These are phyloP conservation scores for Naja naja DNA, from an alignment of 2,113 vertebrate genomes.

Conservation along the genomic window DNA sequence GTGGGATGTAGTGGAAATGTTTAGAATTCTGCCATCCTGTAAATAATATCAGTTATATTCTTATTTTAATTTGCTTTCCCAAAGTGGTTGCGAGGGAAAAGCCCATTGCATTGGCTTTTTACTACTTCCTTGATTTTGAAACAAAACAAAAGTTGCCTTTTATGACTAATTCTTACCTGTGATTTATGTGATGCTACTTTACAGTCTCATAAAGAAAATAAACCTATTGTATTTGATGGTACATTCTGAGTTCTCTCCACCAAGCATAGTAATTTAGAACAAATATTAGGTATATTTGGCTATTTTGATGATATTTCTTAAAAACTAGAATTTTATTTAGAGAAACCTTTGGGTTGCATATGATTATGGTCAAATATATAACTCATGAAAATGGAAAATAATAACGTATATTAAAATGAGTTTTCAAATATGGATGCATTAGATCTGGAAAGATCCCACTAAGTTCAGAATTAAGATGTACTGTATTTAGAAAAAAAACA, in stretches of 20 bases:
- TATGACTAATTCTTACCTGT: background rate
- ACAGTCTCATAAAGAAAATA: slow-evolving; percentile 68
- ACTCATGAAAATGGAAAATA: background rate
- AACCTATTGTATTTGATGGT: slow-evolving; percentile 65
- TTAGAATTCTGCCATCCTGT: background rate
- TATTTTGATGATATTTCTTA: background rate
- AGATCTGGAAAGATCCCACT: background rate
- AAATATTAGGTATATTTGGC: background rate
- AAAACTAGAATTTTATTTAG: background rate
- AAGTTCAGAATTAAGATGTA: background rate
- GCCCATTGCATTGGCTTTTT: background rate
- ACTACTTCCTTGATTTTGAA: background rate
- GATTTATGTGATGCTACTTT: slow-evolving; percentile 47
- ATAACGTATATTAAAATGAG: background rate
- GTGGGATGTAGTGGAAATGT: background rate
- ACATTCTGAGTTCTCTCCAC: slow-evolving; percentile 60
- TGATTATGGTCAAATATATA: background rate
- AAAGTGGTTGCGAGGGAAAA: background rate
- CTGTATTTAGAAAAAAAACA: background rate
- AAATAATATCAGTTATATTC: background rate
- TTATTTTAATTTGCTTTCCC: background rate
- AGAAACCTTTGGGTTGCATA: slow-evolving; percentile 9
- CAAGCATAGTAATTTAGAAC: slow-evolving; percentile 63
- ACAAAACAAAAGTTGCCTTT: background rate
- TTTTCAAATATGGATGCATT: background rate